These are phyloP conservation scores for Zeuzera pyrina DNA, from an alignment of 2,888 invertebrate genomes.

Conservation along the genomic window DNA sequence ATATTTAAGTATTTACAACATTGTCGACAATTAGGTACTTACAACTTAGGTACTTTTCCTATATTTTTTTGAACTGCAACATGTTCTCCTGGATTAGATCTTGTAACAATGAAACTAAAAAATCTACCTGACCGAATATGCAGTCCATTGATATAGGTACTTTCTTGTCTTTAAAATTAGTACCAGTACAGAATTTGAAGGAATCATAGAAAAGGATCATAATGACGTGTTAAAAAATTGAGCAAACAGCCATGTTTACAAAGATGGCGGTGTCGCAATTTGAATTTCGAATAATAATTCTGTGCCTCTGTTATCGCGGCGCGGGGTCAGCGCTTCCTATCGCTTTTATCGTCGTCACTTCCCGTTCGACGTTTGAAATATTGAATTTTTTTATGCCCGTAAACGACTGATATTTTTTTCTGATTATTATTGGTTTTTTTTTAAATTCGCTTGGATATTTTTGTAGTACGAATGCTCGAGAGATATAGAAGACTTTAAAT, in stretches of 20 bases:
- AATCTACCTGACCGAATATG: no score
- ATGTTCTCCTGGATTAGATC: no score
- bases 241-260: slow-evolving; percentile 23
- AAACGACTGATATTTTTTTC: neutral
- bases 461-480: no score
- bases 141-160: no score
- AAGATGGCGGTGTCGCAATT: slow-evolving; percentile 34
- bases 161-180: no score
- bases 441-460: neutral
- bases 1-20: no score
- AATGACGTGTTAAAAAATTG: neutral
- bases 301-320: slow-evolving; percentile 29
- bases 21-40: no score
- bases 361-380: slow-evolving; percentile 35
- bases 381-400: slow-evolving; percentile 8
- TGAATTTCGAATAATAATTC: slow-evolving; percentile 30
- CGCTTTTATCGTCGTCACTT: slow-evolving; percentile 38
- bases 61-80: no score
- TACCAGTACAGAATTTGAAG: slow-evolving; percentile 3
- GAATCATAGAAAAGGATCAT: slow-evolving; percentile 1
- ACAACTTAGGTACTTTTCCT: no score
- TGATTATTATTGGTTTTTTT: slow-evolving; percentile 2
- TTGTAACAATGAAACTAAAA: no score
- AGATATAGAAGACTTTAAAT: no score
- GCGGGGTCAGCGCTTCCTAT: slow-evolving; percentile 56